These are phyloP conservation scores for Hippotragus niger DNA, from an alignment of 2,113 vertebrate species.

Conservation along the genomic window DNA sequence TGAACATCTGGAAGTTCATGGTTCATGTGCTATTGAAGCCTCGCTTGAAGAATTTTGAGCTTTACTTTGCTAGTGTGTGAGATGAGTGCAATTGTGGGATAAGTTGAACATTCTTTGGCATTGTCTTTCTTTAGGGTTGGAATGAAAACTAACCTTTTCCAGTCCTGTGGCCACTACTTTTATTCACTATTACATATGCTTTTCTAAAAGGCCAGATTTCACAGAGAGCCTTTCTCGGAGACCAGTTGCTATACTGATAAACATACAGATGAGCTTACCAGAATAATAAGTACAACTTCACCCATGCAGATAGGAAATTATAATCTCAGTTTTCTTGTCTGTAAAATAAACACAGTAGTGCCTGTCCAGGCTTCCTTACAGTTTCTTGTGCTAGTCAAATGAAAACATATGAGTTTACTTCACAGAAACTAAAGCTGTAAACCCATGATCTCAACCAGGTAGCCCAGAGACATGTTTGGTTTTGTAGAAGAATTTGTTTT, in stretches of 20 bases:
- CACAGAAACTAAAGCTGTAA: not conserved
- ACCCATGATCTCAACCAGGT: not conserved
- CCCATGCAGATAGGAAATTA: not conserved
- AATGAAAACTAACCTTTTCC: not conserved
- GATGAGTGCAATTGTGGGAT: not conserved
- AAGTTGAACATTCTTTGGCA: not conserved
- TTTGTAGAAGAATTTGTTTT: not conserved
- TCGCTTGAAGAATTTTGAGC: not conserved
- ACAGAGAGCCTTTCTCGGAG: not conserved
- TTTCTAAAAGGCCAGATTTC: not conserved
- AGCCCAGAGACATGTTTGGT: not conserved
- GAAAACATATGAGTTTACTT: not conserved
- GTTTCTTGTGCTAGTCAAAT: not conserved
- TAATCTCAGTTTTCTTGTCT: not conserved
- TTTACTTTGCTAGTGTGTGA: not conserved
- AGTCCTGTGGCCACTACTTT: not conserved
- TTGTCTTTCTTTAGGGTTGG: not conserved
- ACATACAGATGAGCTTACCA: not conserved
- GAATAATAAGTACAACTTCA: not conserved
- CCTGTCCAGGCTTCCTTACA: not conserved
- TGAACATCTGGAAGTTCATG: not conserved
- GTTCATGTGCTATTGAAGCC: not conserved
- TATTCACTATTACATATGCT: not conserved
- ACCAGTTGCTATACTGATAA: not conserved
- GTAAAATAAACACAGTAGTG: not conserved